Evolutionary conservation across 2,888 invertebrate species (phyloP).

Genomic region (Alitta virens): DNA sequence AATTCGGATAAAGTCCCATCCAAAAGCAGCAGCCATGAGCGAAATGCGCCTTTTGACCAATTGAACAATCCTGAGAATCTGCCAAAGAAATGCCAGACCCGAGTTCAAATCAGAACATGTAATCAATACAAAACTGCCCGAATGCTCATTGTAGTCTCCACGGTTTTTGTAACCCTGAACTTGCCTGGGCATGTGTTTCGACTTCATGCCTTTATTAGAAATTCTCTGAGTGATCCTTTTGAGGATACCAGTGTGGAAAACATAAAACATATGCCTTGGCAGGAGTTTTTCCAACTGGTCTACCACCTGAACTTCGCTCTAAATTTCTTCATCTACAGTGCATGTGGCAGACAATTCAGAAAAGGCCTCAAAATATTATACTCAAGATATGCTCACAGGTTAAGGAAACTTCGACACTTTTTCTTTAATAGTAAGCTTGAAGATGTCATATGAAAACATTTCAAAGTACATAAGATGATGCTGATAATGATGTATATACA

Average conservation of each 20-base stretch:
- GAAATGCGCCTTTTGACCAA: too few species aligned
- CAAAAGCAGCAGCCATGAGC: too few species aligned
- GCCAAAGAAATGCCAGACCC: conserved; percentile 1
- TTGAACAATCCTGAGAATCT: neutral
- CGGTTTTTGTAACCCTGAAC: conserved; percentile 21
- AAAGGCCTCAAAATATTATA: conserved; percentile 8
- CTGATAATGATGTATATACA: too few species aligned
- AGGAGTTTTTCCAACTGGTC: conserved; percentile 20
- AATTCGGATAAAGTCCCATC: neutral
- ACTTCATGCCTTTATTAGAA: conserved; percentile 16
- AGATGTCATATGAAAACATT: too few species aligned
- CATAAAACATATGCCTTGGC: conserved; percentile 9
- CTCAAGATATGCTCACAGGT: neutral
- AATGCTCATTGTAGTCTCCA: conserved; percentile 21
- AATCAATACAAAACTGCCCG: conserved; percentile 19
- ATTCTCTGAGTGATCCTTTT: neutral
- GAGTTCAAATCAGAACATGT: conserved; percentile 6
- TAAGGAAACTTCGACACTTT: neutral
- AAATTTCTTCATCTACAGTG: conserved; percentile 23
- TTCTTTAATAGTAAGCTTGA: too few species aligned
- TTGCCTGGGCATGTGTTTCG: conserved; percentile 20
- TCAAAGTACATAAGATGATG: too few species aligned
- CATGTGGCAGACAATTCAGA: conserved; percentile 18
- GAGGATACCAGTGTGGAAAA: neutral
- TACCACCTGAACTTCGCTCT: conserved; percentile 23